phyloP scores from a whole-genome alignment of 2,113 vertebrate genomes.

The Etheostoma spectabile region DNA sequence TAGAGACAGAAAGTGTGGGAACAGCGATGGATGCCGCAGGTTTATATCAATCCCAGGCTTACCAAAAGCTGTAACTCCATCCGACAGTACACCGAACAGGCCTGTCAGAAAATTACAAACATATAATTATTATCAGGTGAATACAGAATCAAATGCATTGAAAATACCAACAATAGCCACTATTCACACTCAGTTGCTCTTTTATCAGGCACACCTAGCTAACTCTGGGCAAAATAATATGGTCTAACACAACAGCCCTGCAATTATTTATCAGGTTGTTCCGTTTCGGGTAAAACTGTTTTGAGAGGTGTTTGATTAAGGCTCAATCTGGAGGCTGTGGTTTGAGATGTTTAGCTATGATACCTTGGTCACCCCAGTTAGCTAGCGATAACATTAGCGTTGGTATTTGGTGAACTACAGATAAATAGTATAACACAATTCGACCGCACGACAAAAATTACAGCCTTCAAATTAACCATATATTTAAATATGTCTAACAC shows the following conservation, averaged over 20 bases:
- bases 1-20: background rate
- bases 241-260: background rate
- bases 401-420: background rate
- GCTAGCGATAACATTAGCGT: background rate
- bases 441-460: too few species aligned
- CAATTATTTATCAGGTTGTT: background rate
- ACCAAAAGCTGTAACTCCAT: constrained; percentile 76
- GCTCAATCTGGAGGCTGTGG: background rate
- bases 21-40: background rate
- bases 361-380: background rate
- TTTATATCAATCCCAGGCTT: constrained; percentile 29
- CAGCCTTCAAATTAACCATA: background rate
- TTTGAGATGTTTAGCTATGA: background rate
- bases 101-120: constrained; percentile 56
- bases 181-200: background rate
- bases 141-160: background rate
- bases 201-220: background rate
- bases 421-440: background rate
- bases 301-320: background rate
- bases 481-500: background rate
- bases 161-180: background rate
- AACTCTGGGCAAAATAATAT: background rate
- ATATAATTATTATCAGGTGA: background rate
- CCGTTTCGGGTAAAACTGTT: background rate
- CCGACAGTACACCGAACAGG: constrained; percentile 58